Evolutionary conservation across 2,888 invertebrate genomes (phyloP).

Genomic region (Fragum whitleyi): DNA sequence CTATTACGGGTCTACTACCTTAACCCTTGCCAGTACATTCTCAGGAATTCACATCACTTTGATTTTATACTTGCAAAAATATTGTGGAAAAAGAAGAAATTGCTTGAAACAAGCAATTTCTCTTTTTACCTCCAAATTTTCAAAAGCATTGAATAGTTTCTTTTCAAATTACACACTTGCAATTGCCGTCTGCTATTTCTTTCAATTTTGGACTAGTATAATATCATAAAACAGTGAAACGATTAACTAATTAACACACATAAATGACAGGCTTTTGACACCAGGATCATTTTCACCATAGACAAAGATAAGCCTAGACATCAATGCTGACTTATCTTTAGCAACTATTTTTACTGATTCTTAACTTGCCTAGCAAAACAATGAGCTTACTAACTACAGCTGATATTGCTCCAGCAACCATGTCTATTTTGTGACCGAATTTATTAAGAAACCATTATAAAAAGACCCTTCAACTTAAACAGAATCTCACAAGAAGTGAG

Average conservation of each 20-base stretch:
- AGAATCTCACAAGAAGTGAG: not conserved
- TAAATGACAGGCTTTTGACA: no score
- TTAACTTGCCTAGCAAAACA: no score
- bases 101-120: slow-evolving; percentile 6
- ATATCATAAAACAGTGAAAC: not conserved
- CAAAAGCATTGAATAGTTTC: not conserved
- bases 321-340: not conserved
- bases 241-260: no score
- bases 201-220: not conserved
- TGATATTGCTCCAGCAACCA: no score
- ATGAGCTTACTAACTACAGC: no score
- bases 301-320: not conserved
- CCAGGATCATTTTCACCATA: not conserved
- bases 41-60: no score
- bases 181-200: not conserved
- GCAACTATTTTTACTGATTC: not conserved
- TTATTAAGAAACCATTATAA: no score
- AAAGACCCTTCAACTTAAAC: not conserved
- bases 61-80: not conserved
- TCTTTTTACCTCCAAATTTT: not conserved
- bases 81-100: slow-evolving; percentile 12
- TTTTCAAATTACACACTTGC: no score
- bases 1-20: no score
- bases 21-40: no score
- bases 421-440: no score